Conservation (phyloP, 2,888 invertebrate species). For the Gymnoscelis rufifasciata region DNA sequence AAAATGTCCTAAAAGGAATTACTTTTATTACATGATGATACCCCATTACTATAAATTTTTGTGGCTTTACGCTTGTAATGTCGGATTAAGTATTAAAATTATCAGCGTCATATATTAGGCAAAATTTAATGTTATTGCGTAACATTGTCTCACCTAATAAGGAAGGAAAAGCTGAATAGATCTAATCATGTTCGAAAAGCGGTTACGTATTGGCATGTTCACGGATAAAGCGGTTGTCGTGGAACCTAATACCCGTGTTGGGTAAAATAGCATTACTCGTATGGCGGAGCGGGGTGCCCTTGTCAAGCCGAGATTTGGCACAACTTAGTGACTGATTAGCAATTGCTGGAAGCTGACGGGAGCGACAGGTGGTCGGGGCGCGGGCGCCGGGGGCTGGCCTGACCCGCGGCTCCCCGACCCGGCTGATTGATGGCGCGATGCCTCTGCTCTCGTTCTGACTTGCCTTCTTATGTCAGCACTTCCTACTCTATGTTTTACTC, state of each 20-base stretch:
- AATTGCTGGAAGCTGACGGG: conserved; percentile 63
- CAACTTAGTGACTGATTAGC: conserved; percentile 77
- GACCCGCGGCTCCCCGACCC: conserved; percentile 52
- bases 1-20: conserved; percentile 47
- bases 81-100: conserved; percentile 2
- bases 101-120: no score
- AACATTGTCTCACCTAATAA: background rate
- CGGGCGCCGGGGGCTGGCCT: conserved; percentile 46
- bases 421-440: conserved; percentile 58
- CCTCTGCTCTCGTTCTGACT: conserved; percentile 44
- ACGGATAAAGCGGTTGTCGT: conserved; percentile 40
- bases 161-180: background rate
- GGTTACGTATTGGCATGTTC: conserved; percentile 30
- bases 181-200: background rate
- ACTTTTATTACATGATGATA: conserved; percentile 47
- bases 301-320: conserved; percentile 71
- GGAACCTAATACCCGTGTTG: conserved; percentile 57
- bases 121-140: no score
- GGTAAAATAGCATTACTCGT: conserved; percentile 66
- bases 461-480: conserved; percentile 48
- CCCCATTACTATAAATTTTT: conserved; percentile 16
- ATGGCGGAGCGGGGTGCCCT: conserved; percentile 43
- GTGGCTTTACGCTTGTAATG: conserved; percentile 14
- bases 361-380: conserved; percentile 72
- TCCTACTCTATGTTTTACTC: conserved; percentile 24